A percentile compares a stretch with the other conserved stretches of the same genome.
phyloP scores from a whole-genome alignment of 1,140 invertebrate genomes.

The Papilio polytes region DNA sequence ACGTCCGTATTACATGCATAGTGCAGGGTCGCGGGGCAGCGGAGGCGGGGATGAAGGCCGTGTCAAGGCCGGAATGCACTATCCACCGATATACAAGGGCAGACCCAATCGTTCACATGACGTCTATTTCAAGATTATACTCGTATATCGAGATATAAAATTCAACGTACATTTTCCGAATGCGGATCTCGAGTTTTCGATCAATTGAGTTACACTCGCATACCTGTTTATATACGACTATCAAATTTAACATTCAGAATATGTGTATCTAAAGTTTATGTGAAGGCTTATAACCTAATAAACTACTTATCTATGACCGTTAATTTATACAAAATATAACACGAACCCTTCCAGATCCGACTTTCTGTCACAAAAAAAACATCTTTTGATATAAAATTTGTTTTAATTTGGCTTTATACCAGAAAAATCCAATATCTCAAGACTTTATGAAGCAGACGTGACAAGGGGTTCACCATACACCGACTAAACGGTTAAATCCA shows the following conservation, averaged over 20 bases:
- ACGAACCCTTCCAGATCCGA: not conserved
- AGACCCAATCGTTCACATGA: constrained; percentile 40
- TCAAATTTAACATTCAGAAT: not conserved
- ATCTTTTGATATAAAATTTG: not conserved
- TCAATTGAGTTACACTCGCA: constrained; percentile 7
- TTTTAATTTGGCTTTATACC: not conserved
- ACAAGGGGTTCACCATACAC: not conserved
- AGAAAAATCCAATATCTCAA: not conserved
- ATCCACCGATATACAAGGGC: constrained; percentile 38
- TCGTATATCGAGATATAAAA: constrained; percentile 22
- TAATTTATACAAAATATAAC: not conserved
- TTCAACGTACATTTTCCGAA: constrained; percentile 13
- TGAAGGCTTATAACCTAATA: no score
- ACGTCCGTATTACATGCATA: constrained; percentile 27
- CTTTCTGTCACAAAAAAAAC: not conserved
- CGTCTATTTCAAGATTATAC: constrained; percentile 32
- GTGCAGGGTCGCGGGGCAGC: constrained; percentile 34
- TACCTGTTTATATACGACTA: not conserved
- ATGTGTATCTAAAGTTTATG: not conserved
- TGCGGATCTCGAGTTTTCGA: not conserved
- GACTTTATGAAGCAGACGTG: not conserved
- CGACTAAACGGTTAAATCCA: not conserved
- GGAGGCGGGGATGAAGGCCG: constrained; percentile 49
- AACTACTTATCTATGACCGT: not conserved
- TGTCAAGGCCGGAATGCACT: constrained; percentile 59